A percentile compares a stretch with the other conserved stretches of the same genome.
Conservation (phyloP, 2,113 vertebrate genomes). For the Notarius lentiginosus region DNA sequence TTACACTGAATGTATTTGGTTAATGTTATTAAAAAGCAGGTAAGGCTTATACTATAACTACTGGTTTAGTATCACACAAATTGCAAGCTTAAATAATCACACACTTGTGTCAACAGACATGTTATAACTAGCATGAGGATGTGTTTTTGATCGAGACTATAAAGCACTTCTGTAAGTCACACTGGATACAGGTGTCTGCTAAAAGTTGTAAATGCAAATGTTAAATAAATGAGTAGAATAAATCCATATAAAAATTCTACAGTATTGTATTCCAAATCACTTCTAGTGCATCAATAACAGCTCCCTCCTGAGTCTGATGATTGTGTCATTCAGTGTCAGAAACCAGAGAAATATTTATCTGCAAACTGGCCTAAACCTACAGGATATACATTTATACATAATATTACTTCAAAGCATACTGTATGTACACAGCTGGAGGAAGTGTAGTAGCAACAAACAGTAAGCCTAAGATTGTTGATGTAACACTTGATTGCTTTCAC, state of each 20-base stretch:
- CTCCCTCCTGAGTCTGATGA: background rate
- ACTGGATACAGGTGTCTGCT: background rate
- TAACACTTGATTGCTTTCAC: background rate
- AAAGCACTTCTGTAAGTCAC: background rate
- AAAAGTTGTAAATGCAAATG: background rate
- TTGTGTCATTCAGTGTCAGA: background rate
- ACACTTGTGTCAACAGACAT: background rate
- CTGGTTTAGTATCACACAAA: background rate
- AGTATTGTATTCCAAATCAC: background rate
- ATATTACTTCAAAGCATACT: background rate
- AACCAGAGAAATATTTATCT: background rate
- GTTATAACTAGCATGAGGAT: background rate
- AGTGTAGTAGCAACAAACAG: background rate
- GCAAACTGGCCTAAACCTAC: background rate
- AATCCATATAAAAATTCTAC: background rate
- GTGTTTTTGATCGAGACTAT: background rate
- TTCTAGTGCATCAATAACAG: background rate
- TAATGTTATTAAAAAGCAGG: background rate
- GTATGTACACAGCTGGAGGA: background rate
- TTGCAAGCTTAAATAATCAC: background rate
- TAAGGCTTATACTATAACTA: background rate
- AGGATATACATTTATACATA: background rate
- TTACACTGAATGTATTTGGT: background rate
- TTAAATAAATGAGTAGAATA: background rate
- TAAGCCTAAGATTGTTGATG: background rate